Conservation (phyloP, 2,888 invertebrate genomes). For the Halictus ligatus region DNA sequence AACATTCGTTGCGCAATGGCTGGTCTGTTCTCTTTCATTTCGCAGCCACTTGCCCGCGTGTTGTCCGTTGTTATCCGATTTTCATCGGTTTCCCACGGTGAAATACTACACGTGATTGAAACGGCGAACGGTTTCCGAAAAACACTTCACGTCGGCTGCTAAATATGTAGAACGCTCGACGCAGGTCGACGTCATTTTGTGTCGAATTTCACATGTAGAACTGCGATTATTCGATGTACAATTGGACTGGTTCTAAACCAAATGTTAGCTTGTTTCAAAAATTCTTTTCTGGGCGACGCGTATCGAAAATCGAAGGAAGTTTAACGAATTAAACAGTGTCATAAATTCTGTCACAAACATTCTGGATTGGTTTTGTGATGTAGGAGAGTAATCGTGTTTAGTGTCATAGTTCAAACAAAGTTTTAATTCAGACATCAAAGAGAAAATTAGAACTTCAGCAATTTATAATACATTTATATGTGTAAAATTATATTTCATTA, state of each 20-base stretch:
- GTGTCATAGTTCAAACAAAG: not conserved
- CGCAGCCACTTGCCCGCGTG: slow-evolving; percentile 2
- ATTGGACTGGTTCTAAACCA: not conserved
- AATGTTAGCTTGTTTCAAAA: too few relatives aligned
- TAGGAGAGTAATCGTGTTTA: too few relatives aligned
- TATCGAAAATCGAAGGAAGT: too few relatives aligned
- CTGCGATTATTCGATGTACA: not conserved
- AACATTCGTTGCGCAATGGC: slow-evolving; percentile 18
- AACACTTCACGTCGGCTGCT: not conserved
- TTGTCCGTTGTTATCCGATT: slow-evolving; percentile 7
- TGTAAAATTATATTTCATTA: not conserved
- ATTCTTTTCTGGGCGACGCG: too few relatives aligned
- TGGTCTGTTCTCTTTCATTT: slow-evolving; percentile 18
- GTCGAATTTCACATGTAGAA: not conserved
- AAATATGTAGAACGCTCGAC: not conserved
- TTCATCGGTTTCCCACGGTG: slow-evolving; percentile 12
- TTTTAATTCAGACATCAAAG: not conserved
- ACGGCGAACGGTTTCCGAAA: not conserved
- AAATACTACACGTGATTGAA: slow-evolving; percentile 1
- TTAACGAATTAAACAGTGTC: too few relatives aligned
- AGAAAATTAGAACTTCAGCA: not conserved
- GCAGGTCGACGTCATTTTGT: not conserved
- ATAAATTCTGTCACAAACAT: too few relatives aligned
- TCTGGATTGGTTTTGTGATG: too few relatives aligned
- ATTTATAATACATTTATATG: not conserved